Evolutionary conservation across 1,140 invertebrate genomes (phyloP).

Genomic region (Bilobella aurantiaca): DNA sequence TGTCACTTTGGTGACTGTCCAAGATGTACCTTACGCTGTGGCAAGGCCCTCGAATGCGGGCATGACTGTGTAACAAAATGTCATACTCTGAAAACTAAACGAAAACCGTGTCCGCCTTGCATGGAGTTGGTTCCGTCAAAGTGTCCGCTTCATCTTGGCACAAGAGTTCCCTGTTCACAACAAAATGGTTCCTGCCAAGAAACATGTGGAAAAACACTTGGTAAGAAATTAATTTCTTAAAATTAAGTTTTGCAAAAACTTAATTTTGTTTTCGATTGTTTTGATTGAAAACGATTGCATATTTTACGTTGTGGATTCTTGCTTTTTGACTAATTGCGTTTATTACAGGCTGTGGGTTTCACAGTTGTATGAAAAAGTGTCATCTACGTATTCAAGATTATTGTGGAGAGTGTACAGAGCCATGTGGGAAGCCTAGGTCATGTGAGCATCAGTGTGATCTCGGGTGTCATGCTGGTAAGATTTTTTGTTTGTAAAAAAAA

Average conservation of each 20-base stretch:
- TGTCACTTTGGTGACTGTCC: slow-evolving; percentile 85
- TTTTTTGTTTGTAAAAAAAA: slow-evolving; percentile 13
- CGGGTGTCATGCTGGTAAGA: slow-evolving; percentile 56
- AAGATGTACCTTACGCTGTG: slow-evolving; percentile 64
- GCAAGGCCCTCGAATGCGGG: slow-evolving; percentile 53
- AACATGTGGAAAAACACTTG: slow-evolving; percentile 38
- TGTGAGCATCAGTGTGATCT: slow-evolving; percentile 67
- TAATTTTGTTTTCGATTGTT: slow-evolving; percentile 4
- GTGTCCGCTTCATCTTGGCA: slow-evolving; percentile 21
- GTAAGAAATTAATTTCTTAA: neutral
- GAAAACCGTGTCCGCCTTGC: slow-evolving; percentile 48
- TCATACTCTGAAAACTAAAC: slow-evolving; percentile 56
- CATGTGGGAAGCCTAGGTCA: slow-evolving; percentile 57
- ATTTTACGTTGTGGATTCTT: too few species aligned
- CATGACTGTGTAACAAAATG: slow-evolving; percentile 61
- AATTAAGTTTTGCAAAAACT: neutral
- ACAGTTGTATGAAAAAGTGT: slow-evolving; percentile 22
- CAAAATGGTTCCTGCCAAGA: slow-evolving; percentile 40
- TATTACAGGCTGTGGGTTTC: slow-evolving; percentile 36
- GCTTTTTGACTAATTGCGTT: too few species aligned
- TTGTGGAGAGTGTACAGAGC: slow-evolving; percentile 61
- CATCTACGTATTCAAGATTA: slow-evolving; percentile 40
- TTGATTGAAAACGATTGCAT: too few species aligned
- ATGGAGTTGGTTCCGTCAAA: slow-evolving; percentile 24
- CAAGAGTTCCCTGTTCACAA: slow-evolving; percentile 30